A percentile compares a stretch with the other conserved stretches of the same genome.
Evolutionary conservation across 1,140 invertebrate species (phyloP).

Genomic region (Pogonomyrmex californicus): DNA sequence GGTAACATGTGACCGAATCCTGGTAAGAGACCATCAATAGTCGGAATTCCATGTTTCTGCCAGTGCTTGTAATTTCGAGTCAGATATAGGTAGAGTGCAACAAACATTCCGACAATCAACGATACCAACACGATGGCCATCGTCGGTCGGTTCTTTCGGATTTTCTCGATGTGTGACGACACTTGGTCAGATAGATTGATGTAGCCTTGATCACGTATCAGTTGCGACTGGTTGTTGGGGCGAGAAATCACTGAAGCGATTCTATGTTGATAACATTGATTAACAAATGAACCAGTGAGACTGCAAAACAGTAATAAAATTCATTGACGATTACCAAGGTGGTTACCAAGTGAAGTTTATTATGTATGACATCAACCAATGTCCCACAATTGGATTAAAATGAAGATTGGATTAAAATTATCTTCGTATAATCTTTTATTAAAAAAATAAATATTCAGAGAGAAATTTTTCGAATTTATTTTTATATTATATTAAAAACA

Average conservation of each 20-base stretch:
- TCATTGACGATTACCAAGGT: background rate
- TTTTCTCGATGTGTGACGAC: background rate
- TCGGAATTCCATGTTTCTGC: conserved; percentile 83
- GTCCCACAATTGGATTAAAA: too few relatives aligned
- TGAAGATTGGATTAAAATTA: too few relatives aligned
- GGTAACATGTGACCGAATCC: conserved; percentile 77
- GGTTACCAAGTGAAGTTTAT: too few relatives aligned
- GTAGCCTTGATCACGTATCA: background rate
- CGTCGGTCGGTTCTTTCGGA: background rate
- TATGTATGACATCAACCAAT: too few relatives aligned
- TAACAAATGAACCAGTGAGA: background rate
- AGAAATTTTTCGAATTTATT: background rate
- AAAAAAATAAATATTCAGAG: too few relatives aligned
- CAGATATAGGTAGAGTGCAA: conserved; percentile 8
- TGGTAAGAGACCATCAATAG: conserved; percentile 71
- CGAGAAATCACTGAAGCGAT: background rate
- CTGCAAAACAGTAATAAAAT: background rate
- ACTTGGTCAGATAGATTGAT: background rate
- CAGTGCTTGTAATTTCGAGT: conserved; percentile 79
- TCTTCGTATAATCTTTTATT: too few relatives aligned
- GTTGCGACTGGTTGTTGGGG: background rate
- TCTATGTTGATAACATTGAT: background rate
- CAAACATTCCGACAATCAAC: background rate
- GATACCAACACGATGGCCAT: conserved; percentile 72
- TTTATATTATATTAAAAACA: background rate